Evolutionary conservation across 2,888 invertebrate species (phyloP), one percentile per base, ranked within the genome.

Genomic region (Lutraria lutraria): DNA sequence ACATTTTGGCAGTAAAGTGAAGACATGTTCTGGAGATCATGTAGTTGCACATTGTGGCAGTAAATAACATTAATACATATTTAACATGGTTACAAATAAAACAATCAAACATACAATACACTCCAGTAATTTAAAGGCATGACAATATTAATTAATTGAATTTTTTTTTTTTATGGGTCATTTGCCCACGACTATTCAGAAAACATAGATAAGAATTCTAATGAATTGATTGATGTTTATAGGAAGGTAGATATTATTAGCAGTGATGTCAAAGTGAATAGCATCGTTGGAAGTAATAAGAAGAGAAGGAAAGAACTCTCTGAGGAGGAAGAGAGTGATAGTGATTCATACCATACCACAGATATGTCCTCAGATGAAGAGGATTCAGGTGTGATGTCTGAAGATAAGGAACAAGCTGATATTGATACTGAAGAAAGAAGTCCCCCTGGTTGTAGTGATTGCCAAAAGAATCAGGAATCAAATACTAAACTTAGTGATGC

Each of bases 321-420:
- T 31, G 88, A 85, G 21, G 90, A 90, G 31, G 83, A 83, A 76
- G 90, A 92, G 43, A 90, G 91, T 84, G 93, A 93, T 25, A 89
- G 91, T 63, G 94, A 94, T 16, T 94, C 95, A 12, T 85, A 94
- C n/a, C 93, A 95, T 86, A 96, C 95, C 76, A 94, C 95, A 19
- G 95, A 95, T 68, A 95, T 96, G 91, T 95, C 95, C 15, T 93
- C 94, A 31, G 95, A 95, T 88, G 94, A 95, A 56, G 95, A 96
- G 54, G 90, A 93, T 63, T 83, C 80, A 82, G 93, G 94, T 16
- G 92, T 92, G 31, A 92, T 60, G 16, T 54, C 81, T n/a, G 76
- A 90, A 25, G 87, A 92, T 1, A 43, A 85, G 53, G 88, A 92
- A 4, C 53, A 85, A 76, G 53, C 83, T 52, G 84, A 79, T 82